Conservation (phyloP, 1,140 invertebrate species). For the Portunus trituberculatus region DNA sequence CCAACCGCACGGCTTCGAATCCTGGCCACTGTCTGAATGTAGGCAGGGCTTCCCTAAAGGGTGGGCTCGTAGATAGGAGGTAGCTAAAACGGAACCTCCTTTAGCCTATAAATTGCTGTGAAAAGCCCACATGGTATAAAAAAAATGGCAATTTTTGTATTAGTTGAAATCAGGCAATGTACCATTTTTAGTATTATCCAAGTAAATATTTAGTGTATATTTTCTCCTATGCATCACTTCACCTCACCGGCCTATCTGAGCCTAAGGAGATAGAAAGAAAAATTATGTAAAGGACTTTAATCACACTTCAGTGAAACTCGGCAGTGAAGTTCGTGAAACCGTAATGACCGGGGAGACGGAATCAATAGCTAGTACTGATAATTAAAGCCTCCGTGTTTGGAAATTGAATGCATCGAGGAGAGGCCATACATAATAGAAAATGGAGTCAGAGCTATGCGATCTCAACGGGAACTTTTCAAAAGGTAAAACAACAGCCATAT, state of each 20-base stretch:
- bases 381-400: neutral
- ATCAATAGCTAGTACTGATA: neutral
- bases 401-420: constrained; percentile 1
- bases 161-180: too few relatives aligned
- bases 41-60: too few relatives aligned
- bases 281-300: neutral
- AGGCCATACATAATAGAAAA: constrained; percentile 23
- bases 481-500: constrained; percentile 34
- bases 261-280: neutral
- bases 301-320: neutral
- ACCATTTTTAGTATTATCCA: too few relatives aligned
- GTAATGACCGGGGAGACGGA: neutral
- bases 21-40: too few relatives aligned
- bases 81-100: too few relatives aligned
- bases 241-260: neutral
- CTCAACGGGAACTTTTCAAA: neutral
- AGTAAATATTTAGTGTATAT: too few relatives aligned
- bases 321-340: neutral
- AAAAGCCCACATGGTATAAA: too few relatives aligned
- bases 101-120: too few relatives aligned
- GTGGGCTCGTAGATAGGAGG: too few relatives aligned
- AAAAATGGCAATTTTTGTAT: too few relatives aligned
- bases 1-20: too few relatives aligned
- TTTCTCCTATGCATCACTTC: too few relatives aligned
- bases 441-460: neutral